These are phyloP conservation scores for Trissolcus brochymenae DNA, from an alignment of 2,888 invertebrate genomes.

Conservation along the genomic window DNA sequence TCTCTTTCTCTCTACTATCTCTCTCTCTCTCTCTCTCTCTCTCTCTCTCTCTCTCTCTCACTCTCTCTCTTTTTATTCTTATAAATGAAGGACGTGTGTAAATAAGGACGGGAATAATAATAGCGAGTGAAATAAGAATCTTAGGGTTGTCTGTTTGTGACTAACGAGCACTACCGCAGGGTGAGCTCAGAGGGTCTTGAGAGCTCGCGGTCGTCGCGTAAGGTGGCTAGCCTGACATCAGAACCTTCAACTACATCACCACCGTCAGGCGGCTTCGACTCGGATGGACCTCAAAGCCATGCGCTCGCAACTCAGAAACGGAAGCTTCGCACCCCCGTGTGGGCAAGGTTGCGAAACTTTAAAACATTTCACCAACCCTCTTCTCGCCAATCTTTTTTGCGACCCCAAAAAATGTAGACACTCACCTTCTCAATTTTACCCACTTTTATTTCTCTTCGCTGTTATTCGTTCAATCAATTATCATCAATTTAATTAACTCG, in stretches of 20 bases:
- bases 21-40: too few species aligned
- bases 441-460: not conserved
- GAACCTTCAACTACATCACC: constrained; percentile 62
- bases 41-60: too few species aligned
- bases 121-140: too few species aligned
- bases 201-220: constrained; percentile 74
- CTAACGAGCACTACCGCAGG: constrained; percentile 76
- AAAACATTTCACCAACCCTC: constrained; percentile 79
- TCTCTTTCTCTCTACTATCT: too few species aligned
- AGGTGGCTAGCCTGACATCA: constrained; percentile 77
- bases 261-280: constrained; percentile 75
- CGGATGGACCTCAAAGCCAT: constrained; percentile 75
- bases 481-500: not conserved
- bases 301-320: constrained; percentile 81
- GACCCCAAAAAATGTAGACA: constrained; percentile 47
- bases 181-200: constrained; percentile 79
- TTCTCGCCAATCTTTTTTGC: constrained; percentile 51
- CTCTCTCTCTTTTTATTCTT: too few species aligned
- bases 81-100: too few species aligned
- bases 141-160: constrained; percentile 61
- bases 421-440: constrained; percentile 38
- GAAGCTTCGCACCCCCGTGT: constrained; percentile 88
- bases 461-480: not conserved
- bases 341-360: constrained; percentile 86
- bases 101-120: too few species aligned